Percentiles rank a stretch among this genome's conserved stretches.
Conservation (phyloP, 2,888 invertebrate species). For the Petrolisthes manimaculis region DNA sequence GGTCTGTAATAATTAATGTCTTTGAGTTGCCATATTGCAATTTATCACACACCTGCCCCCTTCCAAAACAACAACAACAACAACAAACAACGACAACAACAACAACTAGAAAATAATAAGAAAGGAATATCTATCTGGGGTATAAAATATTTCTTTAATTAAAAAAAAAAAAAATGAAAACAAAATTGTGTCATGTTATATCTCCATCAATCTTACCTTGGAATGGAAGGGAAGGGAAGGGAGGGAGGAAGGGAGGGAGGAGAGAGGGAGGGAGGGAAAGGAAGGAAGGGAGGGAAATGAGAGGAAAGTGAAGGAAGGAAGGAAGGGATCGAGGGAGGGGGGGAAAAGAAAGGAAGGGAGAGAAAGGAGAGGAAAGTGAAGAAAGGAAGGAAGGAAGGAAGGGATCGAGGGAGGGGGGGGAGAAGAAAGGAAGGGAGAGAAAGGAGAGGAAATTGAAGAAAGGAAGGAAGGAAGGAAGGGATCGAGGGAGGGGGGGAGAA, state of each 20-base stretch:
- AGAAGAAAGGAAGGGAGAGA: neutral
- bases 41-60: no score
- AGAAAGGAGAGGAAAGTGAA: neutral
- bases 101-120: neutral
- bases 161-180: neutral
- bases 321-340: neutral
- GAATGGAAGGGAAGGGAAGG: neutral
- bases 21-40: constrained; percentile 1
- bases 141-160: neutral
- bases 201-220: neutral
- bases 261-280: neutral
- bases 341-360: neutral
- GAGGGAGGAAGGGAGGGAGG: no score
- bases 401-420: neutral
- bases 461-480: neutral
- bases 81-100: neutral
- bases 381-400: neutral
- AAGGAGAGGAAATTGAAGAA: neutral
- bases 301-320: neutral
- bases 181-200: no score
- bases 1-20: neutral
- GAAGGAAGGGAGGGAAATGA: neutral
- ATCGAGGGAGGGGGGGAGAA: no score
- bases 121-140: neutral
- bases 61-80: no score